Base-by-base conservation (phyloP, 2,797 vertebrate species). In the Emys orbicularis region DNA sequence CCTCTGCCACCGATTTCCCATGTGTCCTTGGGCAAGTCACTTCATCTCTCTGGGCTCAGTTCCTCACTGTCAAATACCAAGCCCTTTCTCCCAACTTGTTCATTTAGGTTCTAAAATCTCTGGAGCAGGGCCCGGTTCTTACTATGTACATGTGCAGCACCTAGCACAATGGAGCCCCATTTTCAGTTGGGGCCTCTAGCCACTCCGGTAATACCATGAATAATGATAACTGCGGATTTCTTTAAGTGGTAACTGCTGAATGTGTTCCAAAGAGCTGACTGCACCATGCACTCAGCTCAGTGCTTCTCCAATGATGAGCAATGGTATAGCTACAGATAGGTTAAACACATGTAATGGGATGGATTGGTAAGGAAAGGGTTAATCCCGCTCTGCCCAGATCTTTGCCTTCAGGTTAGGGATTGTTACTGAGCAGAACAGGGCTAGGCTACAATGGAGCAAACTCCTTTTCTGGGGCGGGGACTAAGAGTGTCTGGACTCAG, bases 81-180 rank as follows among this genome's bases (percentile, higher is more conserved):
- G 5, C 19, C 21, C 68, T 4, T 44, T 5, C 41, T 52, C 29
- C 31, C 47, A 47, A 5, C 29, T 49, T 0, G 0, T 10, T 49
- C 41, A 12, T 0, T 11, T 23, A 6, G 44, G 57, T 6, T 18
- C 27, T 50, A 49, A 79, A 34, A 54, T 41, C 34, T 37, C 13
- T 3, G 49, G 59, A 23, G 68, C 37, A 23, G 19, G 19, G 68
- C 37, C 74, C 19, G 0, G 0, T 7, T 15, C 8, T 18, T 50
- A 34, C 16, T 0, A 81, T n/a, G 15, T 0, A 0, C 1, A 34
- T 49, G 31, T 2, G n/a, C 72, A 8, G 47, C 7, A 8, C 21
- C 2, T 18, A 3, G 47, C 44, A 5, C 11, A 29, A 15, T 0
- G 1, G 44, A 74, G 72, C 37, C 53, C 10, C 44, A 4, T 34